A percentile compares a stretch with the other conserved stretches of the same genome.
phyloP scores from a whole-genome alignment of 2,888 invertebrate species.

The Sinohyriopsis cumingii region DNA sequence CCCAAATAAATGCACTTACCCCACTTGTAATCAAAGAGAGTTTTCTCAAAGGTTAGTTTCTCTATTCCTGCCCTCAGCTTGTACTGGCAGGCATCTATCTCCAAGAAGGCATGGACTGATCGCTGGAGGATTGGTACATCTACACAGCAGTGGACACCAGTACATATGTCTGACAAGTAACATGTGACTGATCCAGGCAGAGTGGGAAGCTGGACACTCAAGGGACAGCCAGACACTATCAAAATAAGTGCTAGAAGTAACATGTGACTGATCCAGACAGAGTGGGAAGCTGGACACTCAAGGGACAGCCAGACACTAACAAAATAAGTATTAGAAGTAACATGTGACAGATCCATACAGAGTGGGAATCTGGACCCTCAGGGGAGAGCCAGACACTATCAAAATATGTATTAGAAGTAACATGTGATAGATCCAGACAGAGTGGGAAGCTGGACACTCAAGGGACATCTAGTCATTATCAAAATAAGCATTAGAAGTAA shows the following conservation, averaged over 20 bases:
- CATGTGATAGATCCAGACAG: conserved; percentile 7
- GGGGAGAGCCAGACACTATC: too few relatives aligned
- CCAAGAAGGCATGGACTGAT: conserved; percentile 6
- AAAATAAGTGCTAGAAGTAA: too few relatives aligned
- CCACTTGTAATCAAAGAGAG: conserved; percentile 20
- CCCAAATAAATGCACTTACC: conserved; percentile 11
- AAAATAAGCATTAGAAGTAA: too few relatives aligned
- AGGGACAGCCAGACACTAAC: too few relatives aligned
- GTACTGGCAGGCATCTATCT: conserved; percentile 15
- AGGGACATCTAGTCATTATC: too few relatives aligned
- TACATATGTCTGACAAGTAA: conserved; percentile 2
- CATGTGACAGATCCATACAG: conserved; percentile 7
- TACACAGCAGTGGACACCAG: conserved; percentile 11
- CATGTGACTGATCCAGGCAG: conserved; percentile 8
- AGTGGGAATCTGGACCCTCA: neutral
- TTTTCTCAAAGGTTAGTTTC: conserved; percentile 17
- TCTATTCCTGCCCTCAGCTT: conserved; percentile 20
- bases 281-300: neutral
- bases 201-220: neutral
- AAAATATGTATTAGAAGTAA: too few relatives aligned
- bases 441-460: neutral
- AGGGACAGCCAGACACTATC: too few relatives aligned
- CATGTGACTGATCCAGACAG: conserved; percentile 8
- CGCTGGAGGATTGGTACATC: conserved; percentile 11
- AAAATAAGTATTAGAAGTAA: too few relatives aligned